A percentile compares a stretch with the other conserved stretches of the same genome.
phyloP scores from a whole-genome alignment of 2,888 invertebrate genomes.

The Sarcophaga carnaria region DNA sequence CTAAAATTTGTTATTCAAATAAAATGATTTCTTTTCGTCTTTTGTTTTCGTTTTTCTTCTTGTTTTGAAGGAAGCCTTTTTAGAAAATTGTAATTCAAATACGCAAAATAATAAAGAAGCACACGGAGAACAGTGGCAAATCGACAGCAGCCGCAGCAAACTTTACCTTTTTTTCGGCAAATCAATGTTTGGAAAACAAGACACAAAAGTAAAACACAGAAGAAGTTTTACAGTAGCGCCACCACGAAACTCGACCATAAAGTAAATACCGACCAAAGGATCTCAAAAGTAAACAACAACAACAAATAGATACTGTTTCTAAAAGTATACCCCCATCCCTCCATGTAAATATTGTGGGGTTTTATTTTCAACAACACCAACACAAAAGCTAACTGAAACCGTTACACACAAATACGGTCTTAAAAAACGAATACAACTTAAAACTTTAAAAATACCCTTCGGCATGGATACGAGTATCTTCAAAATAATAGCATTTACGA shows the following conservation, averaged over 20 bases:
- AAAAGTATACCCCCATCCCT: not conserved
- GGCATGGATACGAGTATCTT: too few relatives aligned
- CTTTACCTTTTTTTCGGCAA: not conserved
- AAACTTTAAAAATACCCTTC: too few relatives aligned
- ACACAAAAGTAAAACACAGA: not conserved
- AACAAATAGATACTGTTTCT: not conserved
- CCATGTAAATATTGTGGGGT: constrained; percentile 31
- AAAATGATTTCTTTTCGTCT: not conserved
- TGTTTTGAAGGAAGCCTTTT: too few relatives aligned
- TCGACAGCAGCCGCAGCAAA: constrained; percentile 24
- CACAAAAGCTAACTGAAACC: too few relatives aligned
- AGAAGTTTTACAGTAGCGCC: constrained; percentile 22
- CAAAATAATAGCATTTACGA: too few relatives aligned
- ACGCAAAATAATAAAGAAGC: constrained; percentile 21
- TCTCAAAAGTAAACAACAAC: constrained; percentile 1
- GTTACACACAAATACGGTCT: too few relatives aligned
- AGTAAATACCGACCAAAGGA: constrained; percentile 34
- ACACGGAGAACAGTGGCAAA: not conserved
- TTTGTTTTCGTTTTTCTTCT: not conserved
- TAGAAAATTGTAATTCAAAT: constrained; percentile 46
- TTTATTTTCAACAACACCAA: not conserved
- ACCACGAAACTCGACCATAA: constrained; percentile 21
- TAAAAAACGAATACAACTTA: too few relatives aligned
- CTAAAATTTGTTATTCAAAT: constrained; percentile 63
- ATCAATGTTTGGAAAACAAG: not conserved